Percentiles rank a stretch among this genome's conserved stretches.
Conservation (phyloP, 2,113 vertebrate genomes). For the Cichladusa arquata region DNA sequence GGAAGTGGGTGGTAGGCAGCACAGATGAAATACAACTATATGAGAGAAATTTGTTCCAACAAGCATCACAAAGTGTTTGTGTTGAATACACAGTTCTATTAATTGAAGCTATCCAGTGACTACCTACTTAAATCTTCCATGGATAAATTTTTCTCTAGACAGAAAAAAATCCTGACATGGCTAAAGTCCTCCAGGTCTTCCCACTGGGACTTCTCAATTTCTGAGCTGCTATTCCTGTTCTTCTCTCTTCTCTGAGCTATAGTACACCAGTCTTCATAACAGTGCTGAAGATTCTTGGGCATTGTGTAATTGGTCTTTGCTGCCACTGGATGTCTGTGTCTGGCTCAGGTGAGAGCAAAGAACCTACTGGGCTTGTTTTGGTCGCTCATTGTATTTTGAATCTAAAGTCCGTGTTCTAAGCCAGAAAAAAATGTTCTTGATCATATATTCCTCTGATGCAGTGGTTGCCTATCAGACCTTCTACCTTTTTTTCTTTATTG, state of each 20-base stretch:
- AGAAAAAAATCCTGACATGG: neutral
- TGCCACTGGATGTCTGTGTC: neutral
- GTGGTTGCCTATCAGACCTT: neutral
- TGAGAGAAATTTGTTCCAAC: neutral
- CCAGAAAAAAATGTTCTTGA: neutral
- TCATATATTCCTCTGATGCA: neutral
- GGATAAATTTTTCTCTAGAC: neutral
- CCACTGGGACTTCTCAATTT: neutral
- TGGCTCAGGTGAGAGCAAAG: neutral
- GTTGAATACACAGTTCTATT: neutral
- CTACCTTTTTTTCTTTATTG: neutral
- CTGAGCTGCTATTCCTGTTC: neutral
- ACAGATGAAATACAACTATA: neutral
- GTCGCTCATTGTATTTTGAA: neutral
- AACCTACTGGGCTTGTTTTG: neutral
- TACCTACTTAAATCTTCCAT: neutral
- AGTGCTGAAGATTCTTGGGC: neutral
- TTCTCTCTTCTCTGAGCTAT: neutral
- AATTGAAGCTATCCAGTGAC: neutral
- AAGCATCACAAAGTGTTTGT: neutral
- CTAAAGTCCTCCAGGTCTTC: neutral
- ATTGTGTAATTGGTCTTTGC: neutral
- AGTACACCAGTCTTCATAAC: neutral
- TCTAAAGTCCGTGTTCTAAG: neutral
- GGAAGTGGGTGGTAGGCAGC: neutral